phyloP scores from a whole-genome alignment of 2,888 invertebrate genomes.

The Hirtodrosophila cameraria region DNA sequence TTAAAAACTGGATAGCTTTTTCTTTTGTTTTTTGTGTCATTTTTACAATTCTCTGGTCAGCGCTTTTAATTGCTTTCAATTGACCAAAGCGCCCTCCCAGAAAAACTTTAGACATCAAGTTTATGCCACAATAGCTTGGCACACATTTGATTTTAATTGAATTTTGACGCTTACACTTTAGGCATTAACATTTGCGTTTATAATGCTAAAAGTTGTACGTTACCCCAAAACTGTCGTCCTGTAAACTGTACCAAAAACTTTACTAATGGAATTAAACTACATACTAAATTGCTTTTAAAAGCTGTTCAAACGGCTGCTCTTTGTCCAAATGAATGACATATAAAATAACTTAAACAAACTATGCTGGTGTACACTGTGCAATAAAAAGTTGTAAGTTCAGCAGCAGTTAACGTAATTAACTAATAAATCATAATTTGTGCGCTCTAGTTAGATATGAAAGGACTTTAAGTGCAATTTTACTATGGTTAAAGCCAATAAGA shows the following conservation, averaged over 20 bases:
- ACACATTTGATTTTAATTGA: constrained; percentile 55
- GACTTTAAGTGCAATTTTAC: too few species aligned
- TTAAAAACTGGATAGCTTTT: background rate
- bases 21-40: background rate
- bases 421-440: background rate
- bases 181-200: constrained; percentile 30
- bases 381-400: background rate
- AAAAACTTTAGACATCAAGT: constrained; percentile 62
- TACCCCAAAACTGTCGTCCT: constrained; percentile 20
- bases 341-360: too few species aligned
- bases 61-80: constrained; percentile 71
- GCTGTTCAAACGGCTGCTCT: constrained; percentile 24
- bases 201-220: constrained; percentile 49
- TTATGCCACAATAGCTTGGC: constrained; percentile 48
- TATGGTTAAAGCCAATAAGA: too few species aligned
- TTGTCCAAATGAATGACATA: constrained; percentile 21
- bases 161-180: constrained; percentile 53
- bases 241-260: constrained; percentile 37
- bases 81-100: constrained; percentile 51
- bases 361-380: constrained; percentile 1
- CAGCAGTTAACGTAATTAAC: background rate
- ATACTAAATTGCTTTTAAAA: constrained; percentile 30
- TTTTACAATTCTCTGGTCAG: background rate
- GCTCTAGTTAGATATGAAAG: too few species aligned
- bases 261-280: constrained; percentile 46